These are phyloP conservation scores for Drosophila sucinea DNA, from an alignment of 1,140 invertebrate genomes.

Conservation along the genomic window DNA sequence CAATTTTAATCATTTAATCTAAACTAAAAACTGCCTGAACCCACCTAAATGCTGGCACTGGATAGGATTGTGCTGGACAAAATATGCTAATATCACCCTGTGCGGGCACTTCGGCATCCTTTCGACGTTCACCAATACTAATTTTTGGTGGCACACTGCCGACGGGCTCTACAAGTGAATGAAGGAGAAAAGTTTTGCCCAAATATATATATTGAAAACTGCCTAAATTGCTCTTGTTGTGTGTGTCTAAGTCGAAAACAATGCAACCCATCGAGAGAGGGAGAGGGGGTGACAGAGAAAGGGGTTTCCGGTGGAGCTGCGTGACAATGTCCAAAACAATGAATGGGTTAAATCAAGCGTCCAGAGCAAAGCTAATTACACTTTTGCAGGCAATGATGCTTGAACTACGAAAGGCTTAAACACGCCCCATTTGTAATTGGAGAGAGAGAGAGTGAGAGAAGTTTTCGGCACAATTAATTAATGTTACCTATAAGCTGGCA, in stretches of 20 bases:
- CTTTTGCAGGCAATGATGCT: slow-evolving; percentile 62
- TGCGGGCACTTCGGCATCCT: slow-evolving; percentile 75
- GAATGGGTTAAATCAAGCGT: slow-evolving; percentile 58
- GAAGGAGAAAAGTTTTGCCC: slow-evolving; percentile 18
- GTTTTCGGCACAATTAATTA: slow-evolving; percentile 62
- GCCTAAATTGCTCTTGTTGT: slow-evolving; percentile 27
- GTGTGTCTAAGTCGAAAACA: slow-evolving; percentile 11
- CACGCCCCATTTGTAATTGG: slow-evolving; percentile 36
- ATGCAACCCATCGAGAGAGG: background rate
- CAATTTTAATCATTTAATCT: background rate
- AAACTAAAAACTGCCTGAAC: slow-evolving; percentile 53
- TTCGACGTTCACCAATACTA: slow-evolving; percentile 85
- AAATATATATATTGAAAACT: slow-evolving; percentile 59
- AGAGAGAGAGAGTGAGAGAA: slow-evolving; percentile 19
- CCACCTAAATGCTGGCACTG: slow-evolving; percentile 88
- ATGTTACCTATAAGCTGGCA: slow-evolving; percentile 85
- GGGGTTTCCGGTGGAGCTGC: slow-evolving; percentile 4
- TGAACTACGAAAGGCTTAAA: slow-evolving; percentile 36
- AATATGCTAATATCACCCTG: slow-evolving; percentile 68
- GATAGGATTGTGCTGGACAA: slow-evolving; percentile 88
- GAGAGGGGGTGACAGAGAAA: too few relatives aligned
- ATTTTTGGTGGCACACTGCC: slow-evolving; percentile 88
- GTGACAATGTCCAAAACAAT: slow-evolving; percentile 49
- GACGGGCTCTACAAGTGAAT: slow-evolving; percentile 86
- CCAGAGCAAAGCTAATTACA: slow-evolving; percentile 52